phyloP scores from a whole-genome alignment of 2,888 invertebrate genomes.

The Lasioglossum zephyrum region DNA sequence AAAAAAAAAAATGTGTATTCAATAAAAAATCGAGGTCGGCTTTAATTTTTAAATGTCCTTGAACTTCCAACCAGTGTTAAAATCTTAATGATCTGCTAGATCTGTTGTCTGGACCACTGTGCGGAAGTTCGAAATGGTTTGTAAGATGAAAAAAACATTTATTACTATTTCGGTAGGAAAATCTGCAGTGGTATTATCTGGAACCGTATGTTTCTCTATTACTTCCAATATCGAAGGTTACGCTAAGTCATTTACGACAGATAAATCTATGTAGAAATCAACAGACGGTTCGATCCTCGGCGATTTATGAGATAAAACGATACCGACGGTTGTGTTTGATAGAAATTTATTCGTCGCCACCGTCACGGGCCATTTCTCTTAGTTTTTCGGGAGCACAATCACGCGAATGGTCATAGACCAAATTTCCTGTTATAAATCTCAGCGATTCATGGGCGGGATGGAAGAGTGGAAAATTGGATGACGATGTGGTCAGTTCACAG shows the following conservation, averaged over 20 bases:
- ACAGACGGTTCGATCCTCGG: neutral
- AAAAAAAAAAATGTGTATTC: too few relatives aligned
- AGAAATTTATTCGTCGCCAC: constrained; percentile 33
- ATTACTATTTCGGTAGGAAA: neutral
- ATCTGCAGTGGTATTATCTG: too few relatives aligned
- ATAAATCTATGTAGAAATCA: neutral
- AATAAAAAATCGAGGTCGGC: too few relatives aligned
- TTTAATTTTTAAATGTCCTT: too few relatives aligned
- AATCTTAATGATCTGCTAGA: too few relatives aligned
- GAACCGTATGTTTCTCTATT: neutral
- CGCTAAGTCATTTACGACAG: neutral
- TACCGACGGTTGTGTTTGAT: neutral
- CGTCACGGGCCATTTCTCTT: constrained; percentile 14
- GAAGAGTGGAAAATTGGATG: constrained; percentile 65
- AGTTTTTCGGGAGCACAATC: constrained; percentile 19
- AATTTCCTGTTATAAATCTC: constrained; percentile 62
- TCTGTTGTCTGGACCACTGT: too few relatives aligned
- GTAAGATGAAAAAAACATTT: neutral
- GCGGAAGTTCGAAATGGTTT: neutral
- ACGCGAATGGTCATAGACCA: constrained; percentile 39
- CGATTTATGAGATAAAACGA: neutral
- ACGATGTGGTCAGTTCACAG: constrained; percentile 53
- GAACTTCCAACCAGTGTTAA: too few relatives aligned
- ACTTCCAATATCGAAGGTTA: neutral
- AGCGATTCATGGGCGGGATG: constrained; percentile 28